phyloP scores from a whole-genome alignment of 1,140 invertebrate species.

The Propsilocerus akamusi region DNA sequence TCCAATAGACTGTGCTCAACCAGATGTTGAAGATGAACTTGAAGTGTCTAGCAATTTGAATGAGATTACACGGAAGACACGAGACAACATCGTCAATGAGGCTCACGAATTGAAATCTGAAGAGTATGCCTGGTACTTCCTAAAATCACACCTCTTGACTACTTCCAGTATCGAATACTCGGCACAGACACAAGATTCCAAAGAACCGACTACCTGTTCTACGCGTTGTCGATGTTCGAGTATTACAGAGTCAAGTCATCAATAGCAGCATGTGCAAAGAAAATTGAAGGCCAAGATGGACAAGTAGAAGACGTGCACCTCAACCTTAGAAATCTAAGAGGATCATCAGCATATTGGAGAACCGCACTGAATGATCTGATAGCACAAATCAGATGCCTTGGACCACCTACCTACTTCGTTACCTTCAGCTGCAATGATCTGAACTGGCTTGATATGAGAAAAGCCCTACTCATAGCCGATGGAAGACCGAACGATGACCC shows the following conservation, averaged over 20 bases:
- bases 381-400: conserved; percentile 15
- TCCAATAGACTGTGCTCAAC: conserved; percentile 9
- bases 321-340: conserved; percentile 14
- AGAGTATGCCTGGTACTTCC: conserved; percentile 21
- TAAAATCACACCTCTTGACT: conserved; percentile 21
- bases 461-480: conserved; percentile 16
- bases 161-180: conserved; percentile 21
- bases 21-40: conserved; percentile 18
- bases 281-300: conserved; percentile 9
- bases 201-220: conserved; percentile 24
- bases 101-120: conserved; percentile 19
- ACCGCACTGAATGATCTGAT: conserved; percentile 16
- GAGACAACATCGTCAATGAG: conserved; percentile 19
- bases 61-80: conserved; percentile 17
- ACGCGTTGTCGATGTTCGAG: conserved; percentile 21
- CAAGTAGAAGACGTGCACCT: conserved; percentile 10
- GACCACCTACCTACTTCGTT: conserved; percentile 17
- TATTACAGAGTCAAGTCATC: conserved; percentile 17
- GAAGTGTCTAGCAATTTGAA: conserved; percentile 15
- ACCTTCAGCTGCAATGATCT: conserved; percentile 23
- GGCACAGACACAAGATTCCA: conserved; percentile 20
- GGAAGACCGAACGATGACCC: conserved; percentile 14
- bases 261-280: conserved; percentile 12
- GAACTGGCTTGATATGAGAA: conserved; percentile 15
- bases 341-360: conserved; percentile 14